A percentile compares a stretch with the other conserved stretches of the same genome.
Evolutionary conservation across 2,113 vertebrate species (phyloP).

Genomic region (Gorilla gorilla): DNA sequence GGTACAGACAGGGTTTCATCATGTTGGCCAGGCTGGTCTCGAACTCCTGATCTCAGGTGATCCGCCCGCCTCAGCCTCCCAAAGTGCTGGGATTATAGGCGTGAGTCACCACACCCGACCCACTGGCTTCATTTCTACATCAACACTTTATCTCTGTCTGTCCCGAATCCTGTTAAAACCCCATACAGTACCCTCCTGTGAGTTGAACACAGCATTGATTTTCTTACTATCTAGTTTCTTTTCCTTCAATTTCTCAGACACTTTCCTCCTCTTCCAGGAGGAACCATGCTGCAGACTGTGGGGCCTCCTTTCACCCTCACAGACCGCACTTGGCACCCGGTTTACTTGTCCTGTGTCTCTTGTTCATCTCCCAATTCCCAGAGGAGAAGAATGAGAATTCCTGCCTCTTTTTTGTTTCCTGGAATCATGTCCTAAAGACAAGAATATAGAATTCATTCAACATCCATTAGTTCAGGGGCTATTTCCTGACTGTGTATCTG

Average conservation of each 20-base stretch:
- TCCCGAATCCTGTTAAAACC: fast-evolving
- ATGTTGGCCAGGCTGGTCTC: no score
- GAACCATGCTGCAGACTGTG: fast-evolving
- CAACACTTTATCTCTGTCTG: fast-evolving
- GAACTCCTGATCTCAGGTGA: no score
- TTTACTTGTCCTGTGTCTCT: fast-evolving
- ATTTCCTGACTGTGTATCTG: fast-evolving
- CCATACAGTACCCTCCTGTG: fast-evolving
- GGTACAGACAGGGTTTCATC: no score
- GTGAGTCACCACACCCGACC: background rate
- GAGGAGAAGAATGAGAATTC: background rate
- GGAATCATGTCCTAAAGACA: background rate
- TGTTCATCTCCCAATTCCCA: background rate
- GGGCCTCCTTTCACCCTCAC: fast-evolving
- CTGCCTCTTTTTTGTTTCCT: background rate
- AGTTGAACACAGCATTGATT: fast-evolving
- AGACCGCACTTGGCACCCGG: fast-evolving
- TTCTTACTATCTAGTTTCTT: fast-evolving
- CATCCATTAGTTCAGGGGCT: fast-evolving
- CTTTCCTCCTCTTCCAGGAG: background rate
- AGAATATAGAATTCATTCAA: background rate
- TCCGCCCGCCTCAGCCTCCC: no score
- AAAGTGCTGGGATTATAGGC: no score
- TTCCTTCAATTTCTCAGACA: background rate
- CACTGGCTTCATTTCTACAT: fast-evolving